These are phyloP conservation scores for Laodelphax striatellus DNA, from an alignment of 1,140 invertebrate genomes.

Conservation along the genomic window DNA sequence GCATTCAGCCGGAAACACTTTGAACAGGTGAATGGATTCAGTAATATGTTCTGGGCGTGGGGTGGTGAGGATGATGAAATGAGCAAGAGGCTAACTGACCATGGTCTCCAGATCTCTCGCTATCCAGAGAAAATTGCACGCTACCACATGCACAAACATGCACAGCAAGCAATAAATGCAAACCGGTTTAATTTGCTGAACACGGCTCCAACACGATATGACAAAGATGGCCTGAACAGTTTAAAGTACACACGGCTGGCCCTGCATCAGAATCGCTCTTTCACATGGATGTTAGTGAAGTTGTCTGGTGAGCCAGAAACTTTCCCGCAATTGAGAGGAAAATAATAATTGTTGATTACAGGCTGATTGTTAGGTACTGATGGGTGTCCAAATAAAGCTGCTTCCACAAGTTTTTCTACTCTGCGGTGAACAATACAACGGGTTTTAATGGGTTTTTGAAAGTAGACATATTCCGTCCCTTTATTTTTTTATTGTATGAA, in stretches of 20 bases:
- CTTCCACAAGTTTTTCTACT: no score
- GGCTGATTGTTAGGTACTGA: no score
- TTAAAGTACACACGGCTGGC: conserved; percentile 68
- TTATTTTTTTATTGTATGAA: no score
- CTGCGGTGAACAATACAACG: no score
- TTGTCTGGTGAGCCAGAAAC: conserved; percentile 30
- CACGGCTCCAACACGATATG: conserved; percentile 67
- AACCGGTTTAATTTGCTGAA: conserved; percentile 72
- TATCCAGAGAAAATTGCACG: conserved; percentile 77
- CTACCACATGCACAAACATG: conserved; percentile 84
- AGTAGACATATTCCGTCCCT: no score
- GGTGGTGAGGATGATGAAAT: conserved; percentile 90
- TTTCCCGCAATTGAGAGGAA: no score
- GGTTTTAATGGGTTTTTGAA: no score
- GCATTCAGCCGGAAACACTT: conserved; percentile 75
- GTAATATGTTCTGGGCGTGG: conserved; percentile 88
- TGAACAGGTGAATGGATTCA: conserved; percentile 75
- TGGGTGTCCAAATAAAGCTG: no score
- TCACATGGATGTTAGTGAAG: conserved; percentile 66
- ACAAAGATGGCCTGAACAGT: conserved; percentile 74
- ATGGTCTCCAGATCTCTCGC: conserved; percentile 68
- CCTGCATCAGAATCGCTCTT: conserved; percentile 53
- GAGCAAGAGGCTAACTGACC: conserved; percentile 67
- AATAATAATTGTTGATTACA: no score
- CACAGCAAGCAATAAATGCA: conserved; percentile 77